These are phyloP conservation scores for Acheta domesticus DNA, from an alignment of 2,888 invertebrate genomes.

Conservation along the genomic window DNA sequence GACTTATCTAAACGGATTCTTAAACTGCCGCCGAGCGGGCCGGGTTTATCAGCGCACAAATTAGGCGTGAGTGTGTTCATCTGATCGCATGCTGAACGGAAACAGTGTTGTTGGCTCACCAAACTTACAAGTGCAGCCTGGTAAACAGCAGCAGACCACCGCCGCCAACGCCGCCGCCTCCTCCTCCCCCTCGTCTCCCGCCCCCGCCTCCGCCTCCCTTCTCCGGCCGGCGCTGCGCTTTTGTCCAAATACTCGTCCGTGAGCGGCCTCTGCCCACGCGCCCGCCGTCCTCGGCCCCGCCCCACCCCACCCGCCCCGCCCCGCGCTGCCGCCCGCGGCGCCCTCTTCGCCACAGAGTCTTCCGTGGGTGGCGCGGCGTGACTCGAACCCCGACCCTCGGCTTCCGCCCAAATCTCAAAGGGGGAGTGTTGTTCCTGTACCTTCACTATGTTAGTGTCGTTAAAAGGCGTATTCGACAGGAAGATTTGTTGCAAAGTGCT, in stretches of 20 bases:
- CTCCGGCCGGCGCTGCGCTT: neutral
- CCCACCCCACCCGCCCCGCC: neutral
- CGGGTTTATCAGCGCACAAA: neutral
- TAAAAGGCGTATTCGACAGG: too few species aligned
- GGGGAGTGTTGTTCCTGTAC: too few species aligned
- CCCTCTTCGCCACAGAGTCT: neutral
- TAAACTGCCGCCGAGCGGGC: neutral
- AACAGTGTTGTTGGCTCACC: slow-evolving; percentile 10
- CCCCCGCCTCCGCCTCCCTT: neutral
- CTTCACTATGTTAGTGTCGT: too few species aligned
- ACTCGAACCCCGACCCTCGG: too few species aligned
- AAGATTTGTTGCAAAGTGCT: too few species aligned
- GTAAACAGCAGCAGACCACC: slow-evolving; percentile 3
- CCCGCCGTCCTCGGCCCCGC: neutral
- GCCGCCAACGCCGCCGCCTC: neutral
- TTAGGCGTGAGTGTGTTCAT: neutral
- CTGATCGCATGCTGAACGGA: slow-evolving; percentile 18
- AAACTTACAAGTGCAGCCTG: slow-evolving; percentile 18
- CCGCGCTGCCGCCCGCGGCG: too few species aligned
- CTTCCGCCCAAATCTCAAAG: too few species aligned
- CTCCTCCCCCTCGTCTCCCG: neutral
- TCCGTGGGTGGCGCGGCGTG: neutral
- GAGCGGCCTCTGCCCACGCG: neutral
- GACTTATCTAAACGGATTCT: slow-evolving; percentile 18
- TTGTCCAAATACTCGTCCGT: slow-evolving; percentile 18